A percentile compares a stretch with the other conserved stretches of the same genome.
Evolutionary conservation across 2,113 vertebrate species (phyloP).

Genomic region (Eubucco bourcierii): DNA sequence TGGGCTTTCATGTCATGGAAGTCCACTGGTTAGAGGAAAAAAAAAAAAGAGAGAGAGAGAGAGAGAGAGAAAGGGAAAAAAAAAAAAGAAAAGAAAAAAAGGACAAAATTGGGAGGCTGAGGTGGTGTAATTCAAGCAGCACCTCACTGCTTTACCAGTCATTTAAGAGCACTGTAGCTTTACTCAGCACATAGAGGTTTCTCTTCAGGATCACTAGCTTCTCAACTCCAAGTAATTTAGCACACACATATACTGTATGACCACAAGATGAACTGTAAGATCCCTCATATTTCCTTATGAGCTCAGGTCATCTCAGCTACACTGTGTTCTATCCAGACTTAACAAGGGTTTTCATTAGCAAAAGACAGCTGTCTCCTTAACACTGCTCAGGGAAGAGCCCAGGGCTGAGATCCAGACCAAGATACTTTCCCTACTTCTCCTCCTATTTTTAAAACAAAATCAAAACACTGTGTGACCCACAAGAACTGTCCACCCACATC

Average conservation of each 20-base stretch:
- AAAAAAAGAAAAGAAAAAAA: neutral
- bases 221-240: neutral
- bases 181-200: neutral
- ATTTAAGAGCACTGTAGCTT: neutral
- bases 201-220: neutral
- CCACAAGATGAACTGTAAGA: neutral
- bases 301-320: neutral
- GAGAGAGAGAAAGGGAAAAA: neutral
- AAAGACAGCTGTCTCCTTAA: neutral
- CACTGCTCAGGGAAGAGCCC: neutral
- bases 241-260: fast-evolving
- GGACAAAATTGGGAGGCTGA: neutral
- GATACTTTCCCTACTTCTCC: neutral
- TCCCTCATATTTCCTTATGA: neutral
- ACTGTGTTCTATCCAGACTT: neutral
- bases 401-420: too few species aligned
- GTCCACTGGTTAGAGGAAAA: neutral
- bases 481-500: neutral
- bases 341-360: neutral
- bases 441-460: neutral
- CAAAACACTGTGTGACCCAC: neutral
- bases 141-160: conserved; percentile 6
- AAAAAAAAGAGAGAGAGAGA: fast-evolving
- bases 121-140: conserved; percentile 5
- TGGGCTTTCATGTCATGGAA: conserved; percentile 4